Conservation (phyloP, 2,797 vertebrate species). For the Coreius guichenoti region DNA sequence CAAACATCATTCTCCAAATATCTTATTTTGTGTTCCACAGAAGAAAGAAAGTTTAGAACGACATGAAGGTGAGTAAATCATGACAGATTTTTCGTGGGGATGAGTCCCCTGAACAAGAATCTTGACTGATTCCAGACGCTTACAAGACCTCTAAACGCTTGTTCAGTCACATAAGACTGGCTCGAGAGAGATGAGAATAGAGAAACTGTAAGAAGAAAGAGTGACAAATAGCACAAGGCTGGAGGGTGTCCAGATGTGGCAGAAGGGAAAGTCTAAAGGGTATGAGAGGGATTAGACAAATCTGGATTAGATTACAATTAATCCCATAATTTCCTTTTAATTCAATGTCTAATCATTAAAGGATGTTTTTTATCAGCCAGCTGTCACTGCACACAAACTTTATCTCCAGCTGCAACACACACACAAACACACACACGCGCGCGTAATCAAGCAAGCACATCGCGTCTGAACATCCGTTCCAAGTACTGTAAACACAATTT, state of each 20-base stretch:
- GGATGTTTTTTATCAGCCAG: conserved; percentile 62
- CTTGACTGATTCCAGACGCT: conserved; percentile 10
- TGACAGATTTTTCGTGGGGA: not conserved
- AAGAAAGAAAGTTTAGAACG: not conserved
- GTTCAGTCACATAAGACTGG: conserved; percentile 26
- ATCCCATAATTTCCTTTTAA: conserved; percentile 65
- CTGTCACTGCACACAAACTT: conserved; percentile 57
- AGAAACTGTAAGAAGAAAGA: conserved; percentile 25
- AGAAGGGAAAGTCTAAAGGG: conserved; percentile 60
- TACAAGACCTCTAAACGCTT: not conserved
- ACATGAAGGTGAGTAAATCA: not conserved
- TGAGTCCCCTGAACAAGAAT: conserved; percentile 10
- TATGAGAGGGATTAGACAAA: conserved; percentile 63
- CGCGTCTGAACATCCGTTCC: not conserved
- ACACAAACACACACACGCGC: conserved; percentile 2
- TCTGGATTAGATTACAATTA: conserved; percentile 67
- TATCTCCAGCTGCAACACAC: conserved; percentile 61
- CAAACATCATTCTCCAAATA: not conserved
- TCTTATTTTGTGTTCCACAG: not conserved
- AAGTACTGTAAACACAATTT: conserved; percentile 15
- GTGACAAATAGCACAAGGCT: conserved; percentile 44
- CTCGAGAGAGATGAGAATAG: conserved; percentile 40
- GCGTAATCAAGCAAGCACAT: conserved; percentile 41
- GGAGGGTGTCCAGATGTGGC: conserved; percentile 60
- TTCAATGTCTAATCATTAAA: conserved; percentile 66